Evolutionary conservation across 1,140 invertebrate genomes (phyloP), one percentile per base, ranked within the genome.

Genomic region (Drosophila teissieri): DNA sequence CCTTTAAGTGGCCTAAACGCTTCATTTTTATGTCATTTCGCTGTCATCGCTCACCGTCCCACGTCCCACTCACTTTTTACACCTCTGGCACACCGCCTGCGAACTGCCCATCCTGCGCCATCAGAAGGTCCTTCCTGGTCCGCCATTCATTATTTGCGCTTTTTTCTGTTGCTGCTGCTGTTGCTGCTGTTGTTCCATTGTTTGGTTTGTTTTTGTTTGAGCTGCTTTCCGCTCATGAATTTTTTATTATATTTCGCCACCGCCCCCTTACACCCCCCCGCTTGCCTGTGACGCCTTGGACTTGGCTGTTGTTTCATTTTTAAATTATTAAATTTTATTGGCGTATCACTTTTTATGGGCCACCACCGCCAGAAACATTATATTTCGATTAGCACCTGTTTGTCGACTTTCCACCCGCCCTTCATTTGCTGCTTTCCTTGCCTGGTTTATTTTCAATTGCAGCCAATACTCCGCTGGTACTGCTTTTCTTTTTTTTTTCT

Each of bases 311-410:
- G 74, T 88, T 88, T 89, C 76, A 77, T 84, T 84, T 89, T 89
- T 88, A 89, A 88, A 88, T 88, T 88, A 88, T 88, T 84, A 89
- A 89, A 88, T 88, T 88, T 89, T 88, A 88, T 88, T 88, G 85
- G 73, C 85, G 73, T 84, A 88, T 88, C 80, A 90, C 82, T 89
- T 88, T 88, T 88, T 88, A 88, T 88, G 84, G 69, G 81, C 82
- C 83, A 88, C 61, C 83, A 79, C 82, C 58, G 77, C 52, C 85
- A 69, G 84, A 84, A 88, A 89, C 84, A 88, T 88, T 88, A 88
- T 88, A 84, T 88, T 88, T 88, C 84, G 84, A 88, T 88, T 88
- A 88, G 84, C 84, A 88, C 84, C 84, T 88, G 84, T 89, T 89
- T 88, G 84, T 78, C 63, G 68, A 39, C 19, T 19, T 39, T 8